Evolutionary conservation across 2,888 invertebrate species (phyloP).

Genomic region (Erebia ligea): DNA sequence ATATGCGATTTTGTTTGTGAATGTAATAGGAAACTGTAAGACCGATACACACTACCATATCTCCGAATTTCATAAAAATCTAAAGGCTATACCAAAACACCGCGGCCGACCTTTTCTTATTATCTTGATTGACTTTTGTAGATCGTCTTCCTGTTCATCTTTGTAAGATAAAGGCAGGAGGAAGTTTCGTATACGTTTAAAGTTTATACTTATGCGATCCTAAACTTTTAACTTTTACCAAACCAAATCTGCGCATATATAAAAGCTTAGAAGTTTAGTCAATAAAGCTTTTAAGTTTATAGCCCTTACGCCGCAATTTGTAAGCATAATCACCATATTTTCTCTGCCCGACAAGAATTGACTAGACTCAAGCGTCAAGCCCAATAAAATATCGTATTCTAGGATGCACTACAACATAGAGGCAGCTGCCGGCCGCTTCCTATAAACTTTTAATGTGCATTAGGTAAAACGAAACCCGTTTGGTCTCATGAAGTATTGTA

Average conservation of each 20-base stretch:
- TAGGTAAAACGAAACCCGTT: slow-evolving; percentile 53
- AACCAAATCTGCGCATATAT: neutral
- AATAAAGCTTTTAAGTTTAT: slow-evolving; percentile 8
- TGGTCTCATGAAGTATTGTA: slow-evolving; percentile 49
- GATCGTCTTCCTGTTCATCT: no score
- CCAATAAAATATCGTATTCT: slow-evolving; percentile 34
- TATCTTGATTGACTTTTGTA: no score
- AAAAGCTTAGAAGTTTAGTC: neutral
- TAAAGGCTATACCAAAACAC: no score
- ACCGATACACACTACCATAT: no score
- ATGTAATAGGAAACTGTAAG: no score
- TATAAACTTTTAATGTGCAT: slow-evolving; percentile 49
- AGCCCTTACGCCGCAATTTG: neutral
- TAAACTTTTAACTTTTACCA: no score
- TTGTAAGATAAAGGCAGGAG: no score
- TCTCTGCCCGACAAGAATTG: slow-evolving; percentile 8
- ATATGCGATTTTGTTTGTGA: no score
- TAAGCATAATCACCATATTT: slow-evolving; percentile 27
- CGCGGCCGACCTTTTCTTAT: no score
- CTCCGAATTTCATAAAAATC: no score
- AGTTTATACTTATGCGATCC: no score
- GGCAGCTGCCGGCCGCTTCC: slow-evolving; percentile 34
- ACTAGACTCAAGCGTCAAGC: slow-evolving; percentile 5
- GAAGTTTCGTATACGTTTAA: no score
- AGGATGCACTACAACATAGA: slow-evolving; percentile 37